A percentile compares a stretch with the other conserved stretches of the same genome.
Conservation (phyloP, 2,888 invertebrate genomes). For the Tolmerus cingulatus region DNA sequence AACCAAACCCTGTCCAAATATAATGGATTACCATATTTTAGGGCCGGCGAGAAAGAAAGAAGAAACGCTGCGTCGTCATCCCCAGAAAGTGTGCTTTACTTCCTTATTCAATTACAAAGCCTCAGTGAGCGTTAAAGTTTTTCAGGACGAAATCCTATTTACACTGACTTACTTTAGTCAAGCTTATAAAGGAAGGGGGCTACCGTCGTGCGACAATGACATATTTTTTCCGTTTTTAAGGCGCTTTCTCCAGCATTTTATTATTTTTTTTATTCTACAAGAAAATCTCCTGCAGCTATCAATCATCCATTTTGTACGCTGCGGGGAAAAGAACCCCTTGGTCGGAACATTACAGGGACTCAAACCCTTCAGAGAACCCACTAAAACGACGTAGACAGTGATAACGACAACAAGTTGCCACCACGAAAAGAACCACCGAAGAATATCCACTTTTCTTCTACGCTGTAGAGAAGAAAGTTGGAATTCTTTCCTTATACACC, state of each 20-base stretch:
- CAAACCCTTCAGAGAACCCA: not conserved
- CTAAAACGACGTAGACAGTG: not conserved
- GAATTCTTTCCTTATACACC: not conserved
- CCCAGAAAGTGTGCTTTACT: constrained; percentile 7
- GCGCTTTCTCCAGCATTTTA: not conserved
- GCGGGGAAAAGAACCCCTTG: not conserved
- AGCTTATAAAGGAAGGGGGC: not conserved
- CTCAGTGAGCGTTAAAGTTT: constrained; percentile 9
- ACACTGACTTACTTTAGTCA: constrained; percentile 22
- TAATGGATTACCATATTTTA: not conserved
- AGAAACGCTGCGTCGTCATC: not conserved
- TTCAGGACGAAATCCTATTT: constrained; percentile 15
- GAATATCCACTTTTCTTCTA: not conserved
- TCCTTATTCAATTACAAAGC: constrained; percentile 26
- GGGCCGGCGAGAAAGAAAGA: not conserved
- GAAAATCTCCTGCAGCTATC: constrained; percentile 22
- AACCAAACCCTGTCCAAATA: not conserved
- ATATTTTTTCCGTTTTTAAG: not conserved
- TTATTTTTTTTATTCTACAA: not conserved
- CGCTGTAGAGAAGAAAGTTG: no score
- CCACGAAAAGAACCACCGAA: not conserved
- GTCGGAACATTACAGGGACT: not conserved
- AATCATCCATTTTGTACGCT: constrained; percentile 14
- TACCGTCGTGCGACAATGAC: not conserved
- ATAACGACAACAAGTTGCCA: constrained; percentile 11